Evolutionary conservation across 2,113 vertebrate species (phyloP).

Genomic region (Corythornis cristatus): DNA sequence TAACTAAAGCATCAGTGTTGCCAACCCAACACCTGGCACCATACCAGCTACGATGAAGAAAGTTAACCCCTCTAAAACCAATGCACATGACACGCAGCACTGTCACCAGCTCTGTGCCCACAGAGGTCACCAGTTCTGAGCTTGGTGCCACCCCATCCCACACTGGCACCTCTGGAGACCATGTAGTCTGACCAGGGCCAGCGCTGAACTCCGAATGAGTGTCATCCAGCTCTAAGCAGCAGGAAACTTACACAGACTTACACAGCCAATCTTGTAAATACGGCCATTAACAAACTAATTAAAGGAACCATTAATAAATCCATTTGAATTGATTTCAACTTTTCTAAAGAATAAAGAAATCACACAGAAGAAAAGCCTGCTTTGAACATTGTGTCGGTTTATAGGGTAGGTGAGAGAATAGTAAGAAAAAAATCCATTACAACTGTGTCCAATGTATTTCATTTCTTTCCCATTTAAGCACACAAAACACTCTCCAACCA

Average conservation of each 20-base stretch:
- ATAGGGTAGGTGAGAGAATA: not conserved
- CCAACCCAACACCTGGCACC: no score
- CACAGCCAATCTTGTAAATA: not conserved
- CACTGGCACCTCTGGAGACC: no score
- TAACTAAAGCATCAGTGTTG: no score
- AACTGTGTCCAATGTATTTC: not conserved
- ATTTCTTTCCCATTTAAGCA: not conserved
- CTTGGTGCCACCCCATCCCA: no score
- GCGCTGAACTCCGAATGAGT: no score
- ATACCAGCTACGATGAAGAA: no score
- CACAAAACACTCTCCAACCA: not conserved
- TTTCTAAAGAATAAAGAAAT: constrained; percentile 1
- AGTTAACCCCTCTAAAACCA: no score
- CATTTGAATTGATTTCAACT: not conserved
- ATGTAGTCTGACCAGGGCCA: no score
- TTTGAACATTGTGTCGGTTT: not conserved
- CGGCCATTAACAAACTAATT: constrained; percentile 44
- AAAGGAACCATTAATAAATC: constrained; percentile 36
- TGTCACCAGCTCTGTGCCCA: no score
- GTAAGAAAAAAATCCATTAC: not conserved
- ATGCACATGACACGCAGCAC: no score
- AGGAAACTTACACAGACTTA: not conserved
- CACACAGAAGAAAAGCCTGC: not conserved
- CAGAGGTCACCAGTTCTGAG: no score
- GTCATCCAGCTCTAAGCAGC: not conserved